A percentile compares a stretch with the other conserved stretches of the same genome.
These are phyloP conservation scores for Diacarnus erythraeanus DNA, from an alignment of 37 sponge, comb jelly and placozoan genomes.

Conservation along the genomic window DNA sequence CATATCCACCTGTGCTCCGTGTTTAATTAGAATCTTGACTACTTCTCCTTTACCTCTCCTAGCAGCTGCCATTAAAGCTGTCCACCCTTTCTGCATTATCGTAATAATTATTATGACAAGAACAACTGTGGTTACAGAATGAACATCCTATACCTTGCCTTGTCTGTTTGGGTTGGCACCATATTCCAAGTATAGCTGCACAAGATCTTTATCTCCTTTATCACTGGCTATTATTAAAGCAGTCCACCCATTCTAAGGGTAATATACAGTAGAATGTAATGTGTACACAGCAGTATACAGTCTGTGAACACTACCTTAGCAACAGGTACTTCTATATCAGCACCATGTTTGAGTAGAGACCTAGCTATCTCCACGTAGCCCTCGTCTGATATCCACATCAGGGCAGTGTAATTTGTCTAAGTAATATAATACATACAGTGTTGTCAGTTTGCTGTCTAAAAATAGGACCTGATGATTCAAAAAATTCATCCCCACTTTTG, in stretches of 20 bases:
- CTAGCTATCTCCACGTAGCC: conserved; percentile 6
- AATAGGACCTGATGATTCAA: no score
- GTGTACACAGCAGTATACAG: no score
- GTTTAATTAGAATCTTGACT: conserved; percentile 7
- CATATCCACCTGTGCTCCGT: not conserved
- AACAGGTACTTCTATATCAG: conserved; percentile 1
- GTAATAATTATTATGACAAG: not conserved
- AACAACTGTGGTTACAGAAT: not conserved
- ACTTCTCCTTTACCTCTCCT: not conserved
- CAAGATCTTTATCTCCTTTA: not conserved
- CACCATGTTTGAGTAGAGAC: conserved; percentile 8
- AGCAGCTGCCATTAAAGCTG: conserved; percentile 37
- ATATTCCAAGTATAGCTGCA: conserved; percentile 15
- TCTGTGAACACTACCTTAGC: not conserved
- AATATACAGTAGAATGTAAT: not conserved
- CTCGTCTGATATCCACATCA: conserved; percentile 5
- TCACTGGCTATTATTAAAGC: conserved; percentile 1
- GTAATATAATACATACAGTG: no score
- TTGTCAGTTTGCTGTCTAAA: not conserved
- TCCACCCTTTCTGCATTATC: conserved; percentile 21
- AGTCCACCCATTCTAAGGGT: conserved; percentile 7
- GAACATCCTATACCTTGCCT: not conserved
- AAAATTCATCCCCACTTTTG: no score
- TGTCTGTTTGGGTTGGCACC: conserved; percentile 12
- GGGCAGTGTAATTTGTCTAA: not conserved